Evolutionary conservation across 2,113 vertebrate genomes (phyloP).

Genomic region (Gulo gulo): DNA sequence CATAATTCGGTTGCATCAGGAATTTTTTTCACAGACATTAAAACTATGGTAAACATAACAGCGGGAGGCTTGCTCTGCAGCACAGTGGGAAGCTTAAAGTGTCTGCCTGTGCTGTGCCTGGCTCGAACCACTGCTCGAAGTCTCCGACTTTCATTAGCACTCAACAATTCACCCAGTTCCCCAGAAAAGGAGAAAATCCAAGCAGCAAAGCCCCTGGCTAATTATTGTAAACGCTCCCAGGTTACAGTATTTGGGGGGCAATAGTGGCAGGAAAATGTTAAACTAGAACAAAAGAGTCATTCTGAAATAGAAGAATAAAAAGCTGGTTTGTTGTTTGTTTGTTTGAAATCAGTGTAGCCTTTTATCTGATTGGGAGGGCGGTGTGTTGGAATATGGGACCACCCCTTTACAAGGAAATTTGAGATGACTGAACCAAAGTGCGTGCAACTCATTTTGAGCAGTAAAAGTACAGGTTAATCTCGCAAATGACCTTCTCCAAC

Average conservation of each 20-base stretch:
- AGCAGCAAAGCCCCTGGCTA: conserved; percentile 73
- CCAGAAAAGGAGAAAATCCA: conserved; percentile 67
- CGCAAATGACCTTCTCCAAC: conserved; percentile 43
- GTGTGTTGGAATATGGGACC: conserved; percentile 44
- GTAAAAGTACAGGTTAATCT: conserved; percentile 57
- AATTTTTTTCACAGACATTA: conserved; percentile 89
- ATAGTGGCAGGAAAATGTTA: conserved; percentile 76
- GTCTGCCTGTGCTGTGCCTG: conserved; percentile 85
- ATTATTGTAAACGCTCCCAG: conserved; percentile 83
- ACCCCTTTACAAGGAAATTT: conserved; percentile 76
- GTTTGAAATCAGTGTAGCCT: conserved; percentile 42
- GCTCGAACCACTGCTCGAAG: conserved; percentile 84
- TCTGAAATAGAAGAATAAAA: conserved; percentile 72
- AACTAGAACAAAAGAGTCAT: conserved; percentile 79
- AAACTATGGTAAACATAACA: conserved; percentile 89
- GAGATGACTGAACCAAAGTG: conserved; percentile 57
- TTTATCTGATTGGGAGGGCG: conserved; percentile 4
- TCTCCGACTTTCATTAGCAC: conserved; percentile 86
- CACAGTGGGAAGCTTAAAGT: conserved; percentile 85
- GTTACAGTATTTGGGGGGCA: conserved; percentile 76
- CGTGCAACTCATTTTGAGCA: conserved; percentile 38
- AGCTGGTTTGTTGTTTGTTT: background rate
- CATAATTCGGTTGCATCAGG: conserved; percentile 86
- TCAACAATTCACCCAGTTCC: conserved; percentile 81
- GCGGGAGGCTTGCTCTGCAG: conserved; percentile 84